Percentiles rank a stretch among this genome's conserved stretches.
These are phyloP conservation scores for Altica lythri DNA, from an alignment of 2,888 invertebrate species.

Conservation along the genomic window DNA sequence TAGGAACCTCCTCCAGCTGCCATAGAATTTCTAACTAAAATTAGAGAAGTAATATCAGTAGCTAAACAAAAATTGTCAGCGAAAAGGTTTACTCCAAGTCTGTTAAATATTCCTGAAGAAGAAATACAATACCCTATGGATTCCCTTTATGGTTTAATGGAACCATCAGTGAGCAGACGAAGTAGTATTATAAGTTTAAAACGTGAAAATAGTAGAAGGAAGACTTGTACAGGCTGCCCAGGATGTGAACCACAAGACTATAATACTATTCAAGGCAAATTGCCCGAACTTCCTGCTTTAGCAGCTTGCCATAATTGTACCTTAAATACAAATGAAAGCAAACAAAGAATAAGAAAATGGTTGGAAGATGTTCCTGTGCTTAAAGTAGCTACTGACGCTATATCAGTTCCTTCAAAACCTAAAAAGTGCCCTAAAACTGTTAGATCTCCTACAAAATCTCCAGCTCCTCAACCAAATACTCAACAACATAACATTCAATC, in stretches of 20 bases:
- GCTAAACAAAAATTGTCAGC: slow-evolving; percentile 87
- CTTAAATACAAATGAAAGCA: slow-evolving; percentile 66
- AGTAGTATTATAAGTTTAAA: slow-evolving; percentile 65
- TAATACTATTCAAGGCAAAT: slow-evolving; percentile 50
- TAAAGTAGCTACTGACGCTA: slow-evolving; percentile 33
- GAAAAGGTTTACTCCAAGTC: slow-evolving; percentile 78
- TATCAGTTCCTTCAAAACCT: slow-evolving; percentile 8
- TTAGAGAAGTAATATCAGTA: slow-evolving; percentile 86
- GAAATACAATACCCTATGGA: slow-evolving; percentile 62
- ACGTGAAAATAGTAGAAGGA: slow-evolving; percentile 66
- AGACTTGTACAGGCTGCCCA: slow-evolving; percentile 69
- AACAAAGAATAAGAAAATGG: slow-evolving; percentile 77
- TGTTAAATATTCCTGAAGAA: slow-evolving; percentile 84
- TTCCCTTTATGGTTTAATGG: slow-evolving; percentile 58
- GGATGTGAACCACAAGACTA: slow-evolving; percentile 63
- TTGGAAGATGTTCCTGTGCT: slow-evolving; percentile 70
- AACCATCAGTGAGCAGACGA: slow-evolving; percentile 57
- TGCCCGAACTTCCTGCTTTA: slow-evolving; percentile 53
- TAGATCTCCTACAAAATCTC: slow-evolving; percentile 51
- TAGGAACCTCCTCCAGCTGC: slow-evolving; percentile 91
- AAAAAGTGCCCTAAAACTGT: slow-evolving; percentile 37
- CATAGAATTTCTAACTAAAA: slow-evolving; percentile 84
- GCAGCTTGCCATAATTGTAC: slow-evolving; percentile 62
- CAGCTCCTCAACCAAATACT: slow-evolving; percentile 37
- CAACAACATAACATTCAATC: slow-evolving; percentile 19